Evolutionary conservation across 2,113 vertebrate species (phyloP).

Genomic region (Pelusios castaneus): DNA sequence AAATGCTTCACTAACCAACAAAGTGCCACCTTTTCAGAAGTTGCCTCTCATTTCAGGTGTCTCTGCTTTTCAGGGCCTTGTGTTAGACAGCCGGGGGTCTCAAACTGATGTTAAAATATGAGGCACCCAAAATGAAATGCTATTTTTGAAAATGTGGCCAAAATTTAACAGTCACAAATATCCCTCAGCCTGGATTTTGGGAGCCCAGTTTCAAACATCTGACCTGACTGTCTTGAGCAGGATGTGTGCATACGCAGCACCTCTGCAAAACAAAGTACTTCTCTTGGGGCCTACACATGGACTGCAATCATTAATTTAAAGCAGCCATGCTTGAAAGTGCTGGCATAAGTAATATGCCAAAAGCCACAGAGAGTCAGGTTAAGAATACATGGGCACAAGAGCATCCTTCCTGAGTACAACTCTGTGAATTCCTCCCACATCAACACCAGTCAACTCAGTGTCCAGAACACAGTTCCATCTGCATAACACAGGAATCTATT

Average conservation of each 20-base stretch:
- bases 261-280: not conserved
- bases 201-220: not conserved
- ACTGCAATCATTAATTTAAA: not conserved
- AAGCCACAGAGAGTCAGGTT: not conserved
- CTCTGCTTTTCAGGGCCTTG: not conserved
- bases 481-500: not conserved
- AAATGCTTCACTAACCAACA: not conserved
- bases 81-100: not conserved
- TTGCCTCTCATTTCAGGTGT: not conserved
- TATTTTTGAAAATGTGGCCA: not conserved
- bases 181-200: not conserved
- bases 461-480: not conserved
- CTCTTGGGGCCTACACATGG: not conserved
- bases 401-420: not conserved
- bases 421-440: not conserved
- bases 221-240: not conserved
- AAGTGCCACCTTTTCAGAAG: not conserved
- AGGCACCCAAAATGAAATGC: not conserved
- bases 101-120: not conserved
- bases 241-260: not conserved
- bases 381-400: not conserved
- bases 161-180: not conserved
- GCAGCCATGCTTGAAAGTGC: not conserved
- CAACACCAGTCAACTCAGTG: not conserved
- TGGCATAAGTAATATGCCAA: not conserved